Evolutionary conservation across 2,888 invertebrate genomes (phyloP), one percentile per base, ranked within the genome.

Genomic region (Drosophila siamana): DNA sequence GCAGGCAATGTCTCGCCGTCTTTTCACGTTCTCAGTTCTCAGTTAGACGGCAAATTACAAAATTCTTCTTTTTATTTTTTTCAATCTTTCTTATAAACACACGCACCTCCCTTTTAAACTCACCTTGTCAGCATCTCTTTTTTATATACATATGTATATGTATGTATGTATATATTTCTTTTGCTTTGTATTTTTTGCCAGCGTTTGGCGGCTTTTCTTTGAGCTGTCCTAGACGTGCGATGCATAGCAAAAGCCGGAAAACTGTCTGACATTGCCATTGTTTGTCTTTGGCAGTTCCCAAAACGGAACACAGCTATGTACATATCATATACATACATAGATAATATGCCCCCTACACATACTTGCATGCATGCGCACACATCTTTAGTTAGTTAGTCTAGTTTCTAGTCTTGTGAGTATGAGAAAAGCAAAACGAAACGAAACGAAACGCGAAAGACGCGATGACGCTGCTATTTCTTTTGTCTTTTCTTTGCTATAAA

Each of bases 221-320:
- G 69, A 81, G 81, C 68, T 62, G 57, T 52, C 51, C 66, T 64
- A 57, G 57, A 80, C 85, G 85, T 80, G 85, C 75, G 71, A 47
- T 56, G 85, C 80, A 80, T 80, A 65, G 74, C 78, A 74, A 78
- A 54, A 69, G 69, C 74, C 68, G 82, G 74, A 81, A 84, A 84
- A 80, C 65, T 67, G 70, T 69, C 74, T 80, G 85, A 69, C 73
- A 69, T 69, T 73, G 63, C 78, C 74, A 73, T 73, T 73, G 78
- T 80, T 70, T 63, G 73, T 61, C 68, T 64, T 64, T 74, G 62
- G 66, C 63, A 66, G 60, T 80, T 67, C 41, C 62, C 64, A 63
- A 81, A 85, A 61, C 85, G 82, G 85, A 78, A 81, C 79, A 41
- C 43, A 65, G 56, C 70, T 15, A 65, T 52, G 36, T 26, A 56